Evolutionary conservation across 2,797 vertebrate genomes (phyloP), one percentile per base, ranked within the genome.

Genomic region (Squalus acanthias): DNA sequence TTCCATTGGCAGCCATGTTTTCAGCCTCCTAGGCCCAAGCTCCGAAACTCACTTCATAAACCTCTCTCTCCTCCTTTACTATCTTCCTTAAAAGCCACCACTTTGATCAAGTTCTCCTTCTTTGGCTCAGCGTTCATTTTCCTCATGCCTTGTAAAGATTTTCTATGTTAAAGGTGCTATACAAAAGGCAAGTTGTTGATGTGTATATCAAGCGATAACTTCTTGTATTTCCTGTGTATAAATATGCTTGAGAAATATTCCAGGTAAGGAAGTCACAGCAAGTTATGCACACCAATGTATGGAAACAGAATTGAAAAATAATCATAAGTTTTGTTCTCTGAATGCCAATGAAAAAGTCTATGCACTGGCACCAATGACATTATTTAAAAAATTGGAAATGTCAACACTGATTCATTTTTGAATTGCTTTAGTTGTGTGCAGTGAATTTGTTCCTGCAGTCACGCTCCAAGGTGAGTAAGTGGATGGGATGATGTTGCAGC

Each of bases 331-430:
- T 76, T 95, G 26, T 33, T 50, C 46, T 29, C 50, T 95, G 70
- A 95, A 95, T 95, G 69, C 69, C 69, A 95, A 95, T 74, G 70
- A 0, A 74, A 74, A 95, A 29, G 92, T 95, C 46, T 26, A 17
- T 74, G 46, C 24, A 53, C 39, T 53, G 7, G 26, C 26, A 53
- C 69, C 46, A 74, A 13, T 74, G 70, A 39, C 94, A 53, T 95
- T 76, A 33, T 76, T 95, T 50, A 57, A 17, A 74, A 76, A 76
- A 76, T 33, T 33, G 24, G 69, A 95, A 95, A 74, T 72, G 46
- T 50, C 94, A 95, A 50, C 29, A 74, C 10, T 76, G 70, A 95
- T 53, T 94, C 50, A 95, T 74, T 93, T 92, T 67, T 67, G 33
- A n/a, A 93, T 46, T 93, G 91, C 91, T 69, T 76, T 95, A 76